phyloP scores from a whole-genome alignment of 2,888 invertebrate species.

The Apantesis nais region DNA sequence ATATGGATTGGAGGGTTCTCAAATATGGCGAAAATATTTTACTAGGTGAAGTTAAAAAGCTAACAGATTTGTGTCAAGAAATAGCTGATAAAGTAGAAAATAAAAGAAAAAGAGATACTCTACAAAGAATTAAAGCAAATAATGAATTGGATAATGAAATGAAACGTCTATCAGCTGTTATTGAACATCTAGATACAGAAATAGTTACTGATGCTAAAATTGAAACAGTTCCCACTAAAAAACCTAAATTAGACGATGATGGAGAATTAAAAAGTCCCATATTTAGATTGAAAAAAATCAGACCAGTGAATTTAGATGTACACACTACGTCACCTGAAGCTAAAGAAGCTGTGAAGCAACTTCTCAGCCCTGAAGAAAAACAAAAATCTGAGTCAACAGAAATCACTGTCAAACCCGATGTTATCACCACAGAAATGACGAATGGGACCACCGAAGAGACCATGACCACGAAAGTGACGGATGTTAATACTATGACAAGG shows the following conservation, averaged over 20 bases:
- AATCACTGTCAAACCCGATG: constrained; percentile 59
- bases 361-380: constrained; percentile 58
- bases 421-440: constrained; percentile 20
- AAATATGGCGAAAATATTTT: constrained; percentile 82
- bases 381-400: constrained; percentile 64
- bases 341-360: constrained; percentile 37
- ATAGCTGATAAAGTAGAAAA: constrained; percentile 62
- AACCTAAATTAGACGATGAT: constrained; percentile 54
- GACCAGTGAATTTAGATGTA: constrained; percentile 66
- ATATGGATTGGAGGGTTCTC: constrained; percentile 81
- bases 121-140: constrained; percentile 64
- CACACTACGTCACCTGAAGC: constrained; percentile 41
- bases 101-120: constrained; percentile 61
- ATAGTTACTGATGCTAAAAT: constrained; percentile 56
- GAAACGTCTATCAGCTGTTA: constrained; percentile 76
- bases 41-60: constrained; percentile 75
- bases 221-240: constrained; percentile 47
- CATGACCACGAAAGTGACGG: constrained; percentile 33
- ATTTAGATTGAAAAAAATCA: constrained; percentile 74
- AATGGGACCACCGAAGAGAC: constrained; percentile 19
- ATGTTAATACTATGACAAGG: constrained; percentile 54
- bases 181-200: constrained; percentile 75
- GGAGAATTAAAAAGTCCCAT: constrained; percentile 67
- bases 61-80: constrained; percentile 71
- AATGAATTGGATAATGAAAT: constrained; percentile 77